These are phyloP conservation scores for Piaya cayana DNA, from an alignment of 2,113 vertebrate species.

Conservation along the genomic window DNA sequence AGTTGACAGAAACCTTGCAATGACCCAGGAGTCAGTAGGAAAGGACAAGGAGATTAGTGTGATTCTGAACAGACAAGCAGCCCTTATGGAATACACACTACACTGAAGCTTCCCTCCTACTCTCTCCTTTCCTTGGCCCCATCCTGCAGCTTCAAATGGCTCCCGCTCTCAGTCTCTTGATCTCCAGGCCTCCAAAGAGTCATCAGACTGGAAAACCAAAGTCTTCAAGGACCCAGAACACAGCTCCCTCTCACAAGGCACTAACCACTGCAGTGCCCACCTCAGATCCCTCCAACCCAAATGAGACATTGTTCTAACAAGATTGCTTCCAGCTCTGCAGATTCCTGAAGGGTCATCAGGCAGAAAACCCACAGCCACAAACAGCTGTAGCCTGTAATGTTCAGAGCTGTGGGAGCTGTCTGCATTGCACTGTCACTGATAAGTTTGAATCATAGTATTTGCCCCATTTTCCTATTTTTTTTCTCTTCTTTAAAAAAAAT, in stretches of 20 bases:
- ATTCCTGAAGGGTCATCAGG: neutral
- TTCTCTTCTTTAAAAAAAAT: neutral
- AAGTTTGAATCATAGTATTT: neutral
- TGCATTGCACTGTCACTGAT: slow-evolving; percentile 41
- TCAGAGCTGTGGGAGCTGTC: slow-evolving; percentile 36
- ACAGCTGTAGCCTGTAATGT: slow-evolving; percentile 53
- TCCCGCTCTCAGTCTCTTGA: neutral
- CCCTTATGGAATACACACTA: neutral
- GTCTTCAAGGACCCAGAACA: neutral
- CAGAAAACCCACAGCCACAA: slow-evolving; percentile 18
- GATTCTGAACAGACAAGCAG: slow-evolving; percentile 4
- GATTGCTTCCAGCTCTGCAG: neutral
- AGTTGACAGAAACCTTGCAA: slow-evolving; percentile 18
- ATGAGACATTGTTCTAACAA: neutral
- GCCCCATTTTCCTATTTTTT: neutral
- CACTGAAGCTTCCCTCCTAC: neutral
- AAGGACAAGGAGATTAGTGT: neutral
- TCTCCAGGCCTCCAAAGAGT: neutral
- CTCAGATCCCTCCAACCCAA: neutral
- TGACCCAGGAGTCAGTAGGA: neutral
- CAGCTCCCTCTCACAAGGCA: neutral
- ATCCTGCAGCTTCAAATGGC: neutral
- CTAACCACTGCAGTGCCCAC: neutral
- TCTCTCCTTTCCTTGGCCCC: neutral
- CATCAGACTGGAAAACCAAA: neutral